Evolutionary conservation across 2,113 vertebrate species (phyloP).

Genomic region (Halichoerus grypus): DNA sequence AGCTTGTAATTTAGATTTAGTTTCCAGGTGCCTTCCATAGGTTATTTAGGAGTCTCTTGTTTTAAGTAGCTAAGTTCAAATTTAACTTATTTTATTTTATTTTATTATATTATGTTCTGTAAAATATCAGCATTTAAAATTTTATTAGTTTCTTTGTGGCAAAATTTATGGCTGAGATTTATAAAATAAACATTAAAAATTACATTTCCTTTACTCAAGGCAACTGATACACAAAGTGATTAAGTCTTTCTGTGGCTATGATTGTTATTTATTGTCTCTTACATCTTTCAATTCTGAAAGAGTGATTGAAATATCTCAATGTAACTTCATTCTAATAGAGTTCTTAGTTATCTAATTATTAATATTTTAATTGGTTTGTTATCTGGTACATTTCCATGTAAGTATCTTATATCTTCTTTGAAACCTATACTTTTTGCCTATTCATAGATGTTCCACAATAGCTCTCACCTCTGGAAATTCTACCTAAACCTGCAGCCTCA

Average conservation of each 20-base stretch:
- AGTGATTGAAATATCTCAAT: neutral
- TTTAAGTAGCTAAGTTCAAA: neutral
- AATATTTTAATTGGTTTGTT: neutral
- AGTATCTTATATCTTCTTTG: neutral
- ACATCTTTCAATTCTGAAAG: neutral
- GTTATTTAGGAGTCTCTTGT: neutral
- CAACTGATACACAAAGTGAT: neutral
- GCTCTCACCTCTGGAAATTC: neutral
- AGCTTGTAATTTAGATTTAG: neutral
- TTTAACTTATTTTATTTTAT: neutral
- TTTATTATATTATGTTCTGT: constrained; percentile 12
- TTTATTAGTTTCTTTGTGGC: neutral
- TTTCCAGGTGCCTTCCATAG: neutral
- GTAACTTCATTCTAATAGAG: neutral
- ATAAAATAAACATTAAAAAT: neutral
- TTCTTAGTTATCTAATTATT: neutral
- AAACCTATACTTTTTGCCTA: neutral
- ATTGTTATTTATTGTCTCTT: neutral
- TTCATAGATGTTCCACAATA: neutral
- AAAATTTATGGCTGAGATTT: neutral
- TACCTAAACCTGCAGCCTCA: neutral
- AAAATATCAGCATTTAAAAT: constrained; percentile 1
- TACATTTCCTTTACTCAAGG: neutral
- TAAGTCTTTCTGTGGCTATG: neutral
- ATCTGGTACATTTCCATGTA: neutral